Conservation (phyloP, 2,113 vertebrate genomes). For the Peromyscus californicus region DNA sequence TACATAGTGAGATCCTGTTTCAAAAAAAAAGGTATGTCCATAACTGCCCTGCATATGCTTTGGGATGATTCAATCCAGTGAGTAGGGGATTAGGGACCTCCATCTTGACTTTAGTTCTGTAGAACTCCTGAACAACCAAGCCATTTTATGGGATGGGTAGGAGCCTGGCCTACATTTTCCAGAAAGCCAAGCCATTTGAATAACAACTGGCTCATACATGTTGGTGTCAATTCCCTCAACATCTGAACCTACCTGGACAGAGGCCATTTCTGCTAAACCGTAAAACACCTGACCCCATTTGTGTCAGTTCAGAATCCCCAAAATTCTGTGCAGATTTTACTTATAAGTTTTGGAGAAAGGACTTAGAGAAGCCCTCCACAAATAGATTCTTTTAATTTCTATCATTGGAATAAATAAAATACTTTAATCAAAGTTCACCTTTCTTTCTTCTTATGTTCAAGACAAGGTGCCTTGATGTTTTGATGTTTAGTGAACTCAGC, state of each 20-base stretch:
- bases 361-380: not conserved
- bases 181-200: not conserved
- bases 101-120: not conserved
- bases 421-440: not conserved
- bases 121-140: not conserved
- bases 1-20: not conserved
- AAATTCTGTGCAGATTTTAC: not conserved
- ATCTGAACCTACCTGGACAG: not conserved
- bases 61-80: not conserved
- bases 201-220: too few species aligned
- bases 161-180: rapidly evolving
- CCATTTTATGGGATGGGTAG: too few species aligned
- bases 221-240: rapidly evolving
- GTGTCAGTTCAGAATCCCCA: not conserved
- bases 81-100: not conserved
- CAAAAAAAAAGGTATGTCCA: not conserved
- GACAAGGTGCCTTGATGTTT: not conserved
- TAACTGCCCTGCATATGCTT: too few species aligned
- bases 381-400: not conserved
- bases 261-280: rapidly evolving
- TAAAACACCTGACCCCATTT: too few species aligned
- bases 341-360: not conserved
- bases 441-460: not conserved
- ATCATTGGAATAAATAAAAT: not conserved
- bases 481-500: not conserved